phyloP scores from a whole-genome alignment of 1,140 invertebrate species.

The Medauroidea extradentata region DNA sequence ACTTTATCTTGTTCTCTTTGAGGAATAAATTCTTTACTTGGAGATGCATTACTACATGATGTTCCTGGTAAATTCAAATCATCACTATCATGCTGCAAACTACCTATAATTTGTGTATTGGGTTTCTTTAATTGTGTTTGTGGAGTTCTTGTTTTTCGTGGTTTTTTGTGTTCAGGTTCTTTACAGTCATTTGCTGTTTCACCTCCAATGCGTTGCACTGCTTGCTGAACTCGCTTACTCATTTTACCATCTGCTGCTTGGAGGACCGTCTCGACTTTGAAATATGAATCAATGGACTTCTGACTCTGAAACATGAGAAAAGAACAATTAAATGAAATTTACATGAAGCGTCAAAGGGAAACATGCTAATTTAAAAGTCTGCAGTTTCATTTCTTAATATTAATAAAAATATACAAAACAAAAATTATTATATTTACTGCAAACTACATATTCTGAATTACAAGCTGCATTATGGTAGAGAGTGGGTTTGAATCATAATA shows the following conservation, averaged over 20 bases:
- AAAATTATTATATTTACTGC: no score
- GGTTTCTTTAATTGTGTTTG: slow-evolving; percentile 13
- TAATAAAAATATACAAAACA: no score
- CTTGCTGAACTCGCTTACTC: slow-evolving; percentile 74
- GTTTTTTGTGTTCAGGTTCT: slow-evolving; percentile 23
- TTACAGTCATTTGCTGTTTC: slow-evolving; percentile 27
- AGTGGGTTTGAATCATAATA: no score
- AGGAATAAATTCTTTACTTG: slow-evolving; percentile 60
- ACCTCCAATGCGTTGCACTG: slow-evolving; percentile 54
- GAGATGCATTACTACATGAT: slow-evolving; percentile 26
- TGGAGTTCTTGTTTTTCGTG: slow-evolving; percentile 6
- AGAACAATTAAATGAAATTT: no score
- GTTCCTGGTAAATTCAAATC: slow-evolving; percentile 8
- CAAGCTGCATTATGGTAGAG: no score
- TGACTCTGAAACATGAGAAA: slow-evolving; percentile 49
- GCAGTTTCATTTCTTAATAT: no score
- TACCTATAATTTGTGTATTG: slow-evolving; percentile 13
- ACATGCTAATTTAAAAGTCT: no score
- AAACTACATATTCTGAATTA: no score
- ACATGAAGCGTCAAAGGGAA: no score
- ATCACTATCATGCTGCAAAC: slow-evolving; percentile 17
- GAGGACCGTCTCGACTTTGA: slow-evolving; percentile 49
- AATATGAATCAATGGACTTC: slow-evolving; percentile 67
- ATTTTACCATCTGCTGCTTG: slow-evolving; percentile 50
- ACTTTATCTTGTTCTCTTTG: slow-evolving; percentile 64